phyloP scores from a whole-genome alignment of 2,797 vertebrate genomes.

The Sebastiscus tertius region DNA sequence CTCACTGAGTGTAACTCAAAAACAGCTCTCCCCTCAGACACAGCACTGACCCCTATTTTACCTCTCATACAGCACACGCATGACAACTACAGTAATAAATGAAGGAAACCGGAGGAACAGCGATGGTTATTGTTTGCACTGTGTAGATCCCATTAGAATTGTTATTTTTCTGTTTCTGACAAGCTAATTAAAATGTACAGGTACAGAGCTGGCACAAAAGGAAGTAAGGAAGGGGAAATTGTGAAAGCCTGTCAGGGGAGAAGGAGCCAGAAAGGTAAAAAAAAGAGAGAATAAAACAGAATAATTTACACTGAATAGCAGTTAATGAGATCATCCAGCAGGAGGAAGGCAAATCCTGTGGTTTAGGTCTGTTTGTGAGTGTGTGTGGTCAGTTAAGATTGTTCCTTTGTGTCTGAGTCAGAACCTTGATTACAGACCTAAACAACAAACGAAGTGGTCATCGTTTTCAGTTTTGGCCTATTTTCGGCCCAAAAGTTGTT shows the following conservation, averaged over 20 bases:
- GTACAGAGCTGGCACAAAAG: slow-evolving; percentile 63
- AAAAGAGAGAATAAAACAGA: slow-evolving; percentile 45
- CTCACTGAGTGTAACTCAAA: slow-evolving; percentile 12
- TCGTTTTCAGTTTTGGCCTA: not conserved
- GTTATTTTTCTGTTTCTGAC: slow-evolving; percentile 68
- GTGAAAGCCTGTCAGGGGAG: slow-evolving; percentile 71
- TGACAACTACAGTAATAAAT: slow-evolving; percentile 42
- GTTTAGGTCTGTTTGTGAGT: slow-evolving; percentile 48
- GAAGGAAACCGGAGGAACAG: slow-evolving; percentile 34
- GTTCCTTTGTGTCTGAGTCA: not conserved
- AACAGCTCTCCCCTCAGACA: slow-evolving; percentile 27
- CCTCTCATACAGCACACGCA: slow-evolving; percentile 29
- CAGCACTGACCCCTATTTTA: slow-evolving; percentile 52
- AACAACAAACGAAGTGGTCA: not conserved
- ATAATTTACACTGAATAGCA: slow-evolving; percentile 61
- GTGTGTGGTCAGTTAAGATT: slow-evolving; percentile 54
- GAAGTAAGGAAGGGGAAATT: slow-evolving; percentile 48
- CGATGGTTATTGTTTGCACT: slow-evolving; percentile 59
- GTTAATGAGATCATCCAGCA: slow-evolving; percentile 73
- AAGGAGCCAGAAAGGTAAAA: slow-evolving; percentile 54
- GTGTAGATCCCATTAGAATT: slow-evolving; percentile 62
- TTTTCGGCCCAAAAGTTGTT: not conserved
- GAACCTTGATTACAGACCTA: not conserved
- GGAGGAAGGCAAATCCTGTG: slow-evolving; percentile 49
- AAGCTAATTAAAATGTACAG: slow-evolving; percentile 82